Evolutionary conservation across 2,113 vertebrate species (phyloP).

Genomic region (Meriones unguiculatus): DNA sequence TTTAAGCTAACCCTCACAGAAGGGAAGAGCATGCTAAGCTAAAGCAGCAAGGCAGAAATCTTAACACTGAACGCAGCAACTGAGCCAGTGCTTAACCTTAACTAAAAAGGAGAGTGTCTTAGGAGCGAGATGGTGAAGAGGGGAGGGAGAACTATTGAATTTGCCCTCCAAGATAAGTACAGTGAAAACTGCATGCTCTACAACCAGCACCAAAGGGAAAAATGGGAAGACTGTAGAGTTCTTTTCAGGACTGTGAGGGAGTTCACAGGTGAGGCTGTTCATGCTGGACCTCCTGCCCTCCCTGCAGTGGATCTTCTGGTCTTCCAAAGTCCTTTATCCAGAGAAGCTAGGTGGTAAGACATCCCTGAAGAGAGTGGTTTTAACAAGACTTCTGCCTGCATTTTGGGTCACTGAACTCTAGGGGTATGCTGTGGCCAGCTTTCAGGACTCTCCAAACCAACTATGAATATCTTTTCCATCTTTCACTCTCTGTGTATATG

Average conservation of each 20-base stretch:
- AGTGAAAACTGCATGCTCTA: too few species aligned
- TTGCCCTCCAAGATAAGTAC: background rate
- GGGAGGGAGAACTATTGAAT: background rate
- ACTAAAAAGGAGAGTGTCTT: too few species aligned
- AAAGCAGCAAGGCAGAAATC: background rate
- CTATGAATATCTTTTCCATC: background rate
- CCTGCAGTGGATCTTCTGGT: background rate
- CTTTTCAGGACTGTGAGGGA: background rate
- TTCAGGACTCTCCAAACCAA: background rate
- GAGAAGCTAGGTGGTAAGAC: background rate
- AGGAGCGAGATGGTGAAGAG: background rate
- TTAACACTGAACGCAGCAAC: background rate
- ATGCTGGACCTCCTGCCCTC: background rate
- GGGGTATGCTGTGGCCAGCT: background rate
- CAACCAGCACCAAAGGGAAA: background rate
- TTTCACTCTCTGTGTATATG: background rate
- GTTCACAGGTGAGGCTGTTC: background rate
- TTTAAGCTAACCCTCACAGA: background rate
- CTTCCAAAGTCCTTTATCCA: background rate
- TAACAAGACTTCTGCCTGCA: background rate
- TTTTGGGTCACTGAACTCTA: background rate
- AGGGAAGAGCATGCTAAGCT: background rate
- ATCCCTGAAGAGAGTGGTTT: background rate
- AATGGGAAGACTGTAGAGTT: too few species aligned
- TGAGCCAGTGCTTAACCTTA: background rate